Base-by-base conservation (phyloP, 92 coral and sea anemone genomes). In the Muricea muricata region DNA sequence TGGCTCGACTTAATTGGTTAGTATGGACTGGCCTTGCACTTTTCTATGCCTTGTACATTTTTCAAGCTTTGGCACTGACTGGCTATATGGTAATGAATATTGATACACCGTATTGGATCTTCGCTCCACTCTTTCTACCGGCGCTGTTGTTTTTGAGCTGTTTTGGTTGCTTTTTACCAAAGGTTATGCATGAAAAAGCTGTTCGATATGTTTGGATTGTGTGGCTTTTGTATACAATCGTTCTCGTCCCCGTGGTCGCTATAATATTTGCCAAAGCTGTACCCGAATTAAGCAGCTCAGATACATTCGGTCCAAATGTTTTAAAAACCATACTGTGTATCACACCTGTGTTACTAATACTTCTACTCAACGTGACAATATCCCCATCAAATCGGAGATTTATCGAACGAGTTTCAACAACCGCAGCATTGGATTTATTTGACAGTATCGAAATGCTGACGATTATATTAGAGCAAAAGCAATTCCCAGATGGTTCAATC, bases 301-400 rank as follows among this genome's bases (percentile, higher is more conserved):
- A 47, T 54, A 82, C 82, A 33, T 88, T 84, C 76, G 96, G 97
- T 18, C 96, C 96, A 26, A 90, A 86, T 75, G 75, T 85, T 6
- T 50, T 94, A 70, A 90, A 85, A 73, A 84, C 84, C 24, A 88
- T 91, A 1, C 82, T 93, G 2, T 94, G 96, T 46, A 65, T 88
- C 11, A 70, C 94, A 0, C 98, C 98, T 8, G 87, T 57, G 2
- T 80, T 90, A 0, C 88, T 89, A 13, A 66, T 92, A 37, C 76
- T 92, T 21, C 86, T 94, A 0, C 88, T 92, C 24, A 84, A 73
- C 83, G 87, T 87, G 23, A 86, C 89, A 5, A 50, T 86, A 29
- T 67, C 85, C 4, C 60, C 73, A 26, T 26, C 57, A 32, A 79
- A 86, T 71, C 57, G 76, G 26, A 92, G 66, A 55, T 76, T 50